phyloP scores from a whole-genome alignment of 2,113 vertebrate species.

The Chaenogobius annularis region DNA sequence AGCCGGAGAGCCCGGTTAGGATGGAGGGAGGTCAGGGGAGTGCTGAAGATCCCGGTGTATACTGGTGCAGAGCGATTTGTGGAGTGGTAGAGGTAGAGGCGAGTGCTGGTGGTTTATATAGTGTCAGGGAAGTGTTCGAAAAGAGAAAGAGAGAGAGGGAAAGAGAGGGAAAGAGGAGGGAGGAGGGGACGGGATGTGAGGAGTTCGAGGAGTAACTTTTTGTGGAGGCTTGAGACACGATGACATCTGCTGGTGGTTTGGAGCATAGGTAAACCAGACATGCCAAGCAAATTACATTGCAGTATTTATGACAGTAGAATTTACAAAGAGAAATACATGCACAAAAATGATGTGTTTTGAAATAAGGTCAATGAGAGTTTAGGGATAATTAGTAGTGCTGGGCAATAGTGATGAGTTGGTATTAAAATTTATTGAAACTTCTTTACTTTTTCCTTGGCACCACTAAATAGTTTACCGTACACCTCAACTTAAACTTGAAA shows the following conservation, averaged over 20 bases:
- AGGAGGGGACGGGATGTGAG: constrained; percentile 19
- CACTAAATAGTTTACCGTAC: no score
- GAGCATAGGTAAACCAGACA: not conserved
- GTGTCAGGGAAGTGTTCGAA: constrained; percentile 36
- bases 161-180: constrained; percentile 12
- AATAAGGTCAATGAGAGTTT: no score
- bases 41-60: constrained; percentile 8
- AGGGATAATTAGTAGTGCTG: no score
- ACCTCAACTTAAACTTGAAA: no score
- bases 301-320: no score
- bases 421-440: no score
- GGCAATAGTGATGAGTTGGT: no score
- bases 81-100: constrained; percentile 47
- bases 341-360: no score
- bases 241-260: constrained; percentile 63
- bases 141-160: constrained; percentile 16
- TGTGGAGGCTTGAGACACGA: constrained; percentile 18
- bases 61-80: constrained; percentile 36
- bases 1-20: constrained; percentile 1
- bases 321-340: no score
- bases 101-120: constrained; percentile 64
- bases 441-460: no score
- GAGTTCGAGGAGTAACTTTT: constrained; percentile 65
- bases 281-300: no score
- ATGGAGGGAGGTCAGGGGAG: constrained; percentile 33